Percentiles rank a stretch among this genome's conserved stretches.
phyloP scores from a whole-genome alignment of 2,888 invertebrate genomes.

The Neoitamus cyanurus region DNA sequence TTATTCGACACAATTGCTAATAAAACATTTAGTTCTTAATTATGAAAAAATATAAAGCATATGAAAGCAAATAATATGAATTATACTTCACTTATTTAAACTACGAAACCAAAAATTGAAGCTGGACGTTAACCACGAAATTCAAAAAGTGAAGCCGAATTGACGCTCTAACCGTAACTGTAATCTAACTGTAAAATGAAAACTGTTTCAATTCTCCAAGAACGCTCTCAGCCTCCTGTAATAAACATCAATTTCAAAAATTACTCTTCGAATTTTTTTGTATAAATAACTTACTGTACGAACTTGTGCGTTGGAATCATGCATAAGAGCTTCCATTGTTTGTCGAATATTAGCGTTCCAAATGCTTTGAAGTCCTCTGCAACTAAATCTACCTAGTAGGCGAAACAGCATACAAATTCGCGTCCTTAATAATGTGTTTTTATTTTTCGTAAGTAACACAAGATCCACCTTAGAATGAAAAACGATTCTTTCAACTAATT shows the following conservation, averaged over 20 bases:
- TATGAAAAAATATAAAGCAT: too few relatives aligned
- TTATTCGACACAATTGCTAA: too few relatives aligned
- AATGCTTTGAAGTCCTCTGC: slow-evolving; percentile 70
- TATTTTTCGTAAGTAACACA: slow-evolving; percentile 70
- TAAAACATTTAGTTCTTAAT: too few relatives aligned
- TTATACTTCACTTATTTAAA: too few relatives aligned
- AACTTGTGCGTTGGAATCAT: slow-evolving; percentile 59
- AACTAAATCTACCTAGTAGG: slow-evolving; percentile 75
- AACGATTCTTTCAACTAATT: slow-evolving; percentile 79
- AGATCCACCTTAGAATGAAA: slow-evolving; percentile 69
- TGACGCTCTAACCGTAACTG: slow-evolving; percentile 59
- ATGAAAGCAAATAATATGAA: too few relatives aligned
- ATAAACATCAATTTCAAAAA: background rate
- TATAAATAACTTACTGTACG: slow-evolving; percentile 55
- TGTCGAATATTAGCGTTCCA: slow-evolving; percentile 61
- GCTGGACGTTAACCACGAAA: background rate
- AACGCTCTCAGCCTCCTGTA: slow-evolving; percentile 61
- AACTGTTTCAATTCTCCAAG: slow-evolving; percentile 64
- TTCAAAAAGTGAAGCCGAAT: background rate
- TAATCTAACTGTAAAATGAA: slow-evolving; percentile 59
- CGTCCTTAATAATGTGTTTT: slow-evolving; percentile 70
- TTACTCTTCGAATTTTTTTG: background rate
- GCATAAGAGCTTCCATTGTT: slow-evolving; percentile 60
- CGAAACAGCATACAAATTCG: slow-evolving; percentile 79
- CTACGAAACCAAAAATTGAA: background rate